Percentiles rank a stretch among this genome's conserved stretches.
Conservation (phyloP, 64 coral and sea anemone genomes). For the Dendronephthya gigantea region DNA sequence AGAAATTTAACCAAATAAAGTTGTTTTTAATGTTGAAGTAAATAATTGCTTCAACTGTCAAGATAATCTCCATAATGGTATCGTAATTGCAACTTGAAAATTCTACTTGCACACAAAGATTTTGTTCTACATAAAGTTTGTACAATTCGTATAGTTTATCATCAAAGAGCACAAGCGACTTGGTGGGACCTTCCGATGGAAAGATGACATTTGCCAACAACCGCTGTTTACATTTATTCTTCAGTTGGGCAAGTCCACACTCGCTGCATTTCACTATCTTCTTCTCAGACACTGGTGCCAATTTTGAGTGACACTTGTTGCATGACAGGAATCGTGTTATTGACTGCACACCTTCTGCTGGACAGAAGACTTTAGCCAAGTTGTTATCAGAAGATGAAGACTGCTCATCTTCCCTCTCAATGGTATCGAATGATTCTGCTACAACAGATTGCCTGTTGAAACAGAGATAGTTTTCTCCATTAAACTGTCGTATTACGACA, state of each 20-base stretch:
- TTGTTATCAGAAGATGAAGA: no score
- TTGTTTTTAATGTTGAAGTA: not conserved
- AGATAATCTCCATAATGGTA: not conserved
- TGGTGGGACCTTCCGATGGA: not conserved
- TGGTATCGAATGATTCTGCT: no score
- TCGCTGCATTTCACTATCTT: not conserved
- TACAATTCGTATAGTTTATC: not conserved
- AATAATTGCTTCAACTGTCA: not conserved
- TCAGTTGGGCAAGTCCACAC: not conserved
- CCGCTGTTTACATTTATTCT: slow-evolving; percentile 1
- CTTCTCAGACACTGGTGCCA: not conserved
- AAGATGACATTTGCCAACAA: not conserved
- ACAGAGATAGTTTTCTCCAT: no score
- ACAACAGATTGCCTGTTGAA: no score
- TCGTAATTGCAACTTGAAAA: not conserved
- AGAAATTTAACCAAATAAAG: not conserved
- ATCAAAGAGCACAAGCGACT: not conserved
- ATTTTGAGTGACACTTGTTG: not conserved
- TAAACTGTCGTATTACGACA: no score
- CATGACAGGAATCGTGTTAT: not conserved
- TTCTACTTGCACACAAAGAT: not conserved
- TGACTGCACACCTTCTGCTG: not conserved
- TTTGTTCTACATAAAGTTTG: not conserved
- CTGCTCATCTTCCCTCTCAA: no score
- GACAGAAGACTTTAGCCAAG: not conserved